Percentiles rank a stretch among this genome's conserved stretches.
Conservation (phyloP, 1,140 invertebrate genomes). For the Drosophila sp. region DNA sequence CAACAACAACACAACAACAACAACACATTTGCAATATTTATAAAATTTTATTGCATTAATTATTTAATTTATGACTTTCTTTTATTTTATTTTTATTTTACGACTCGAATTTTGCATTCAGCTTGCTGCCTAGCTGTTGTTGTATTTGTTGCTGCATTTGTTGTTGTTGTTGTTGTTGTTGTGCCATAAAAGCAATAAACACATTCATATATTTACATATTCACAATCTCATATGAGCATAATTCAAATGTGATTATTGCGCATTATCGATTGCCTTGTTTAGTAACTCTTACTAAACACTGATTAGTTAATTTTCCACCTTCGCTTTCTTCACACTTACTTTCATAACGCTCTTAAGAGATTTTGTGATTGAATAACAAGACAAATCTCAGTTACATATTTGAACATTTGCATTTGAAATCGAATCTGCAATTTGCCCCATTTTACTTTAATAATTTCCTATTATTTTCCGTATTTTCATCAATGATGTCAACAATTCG, state of each 20-base stretch:
- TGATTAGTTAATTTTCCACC: slow-evolving; percentile 59
- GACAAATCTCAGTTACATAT: slow-evolving; percentile 27
- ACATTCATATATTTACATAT: slow-evolving; percentile 8
- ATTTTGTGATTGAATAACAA: slow-evolving; percentile 12
- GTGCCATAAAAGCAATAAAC: slow-evolving; percentile 34
- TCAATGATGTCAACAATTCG: background rate
- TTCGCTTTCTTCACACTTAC: background rate
- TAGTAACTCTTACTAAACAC: slow-evolving; percentile 42
- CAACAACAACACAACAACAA: slow-evolving; percentile 58
- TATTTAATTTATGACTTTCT: slow-evolving; percentile 82
- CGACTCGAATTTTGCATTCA: slow-evolving; percentile 64
- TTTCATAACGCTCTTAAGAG: background rate
- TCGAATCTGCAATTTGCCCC: slow-evolving; percentile 10
- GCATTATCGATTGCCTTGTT: slow-evolving; percentile 49
- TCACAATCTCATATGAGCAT: background rate
- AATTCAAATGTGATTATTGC: slow-evolving; percentile 48
- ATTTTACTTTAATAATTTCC: background rate
- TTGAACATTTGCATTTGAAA: slow-evolving; percentile 26
- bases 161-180: slow-evolving; percentile 32
- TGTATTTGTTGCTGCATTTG: slow-evolving; percentile 7
- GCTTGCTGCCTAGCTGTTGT: slow-evolving; percentile 1
- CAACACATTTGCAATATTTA: slow-evolving; percentile 72
- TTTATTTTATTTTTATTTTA: slow-evolving; percentile 65
- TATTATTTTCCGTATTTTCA: background rate
- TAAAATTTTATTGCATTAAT: slow-evolving; percentile 81